These are phyloP conservation scores for Netelia inedita DNA, from an alignment of 2,888 invertebrate species.

Conservation along the genomic window DNA sequence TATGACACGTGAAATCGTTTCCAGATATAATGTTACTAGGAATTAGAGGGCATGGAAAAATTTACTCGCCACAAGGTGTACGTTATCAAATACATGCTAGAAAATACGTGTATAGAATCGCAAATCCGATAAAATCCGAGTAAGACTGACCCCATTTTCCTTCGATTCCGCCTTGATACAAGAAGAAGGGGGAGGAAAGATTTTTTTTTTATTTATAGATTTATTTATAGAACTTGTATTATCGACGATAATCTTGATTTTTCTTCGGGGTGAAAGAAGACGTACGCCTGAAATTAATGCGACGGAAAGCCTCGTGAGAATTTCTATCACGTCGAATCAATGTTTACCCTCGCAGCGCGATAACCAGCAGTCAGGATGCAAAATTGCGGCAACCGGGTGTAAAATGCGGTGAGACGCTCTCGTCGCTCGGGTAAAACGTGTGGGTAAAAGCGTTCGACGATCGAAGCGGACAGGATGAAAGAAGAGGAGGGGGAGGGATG, in stretches of 20 bases:
- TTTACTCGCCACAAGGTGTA: conserved; percentile 72
- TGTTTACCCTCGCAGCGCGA: conserved; percentile 42
- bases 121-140: conserved; percentile 7
- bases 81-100: conserved; percentile 49
- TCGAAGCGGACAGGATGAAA: conserved; percentile 27
- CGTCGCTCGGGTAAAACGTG: conserved; percentile 39
- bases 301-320: conserved; percentile 11
- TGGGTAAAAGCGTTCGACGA: conserved; percentile 19
- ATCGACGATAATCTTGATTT: too few relatives aligned
- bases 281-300: conserved; percentile 62
- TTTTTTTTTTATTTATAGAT: too few relatives aligned
- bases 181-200: too few relatives aligned
- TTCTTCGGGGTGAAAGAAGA: conserved; percentile 47
- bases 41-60: conserved; percentile 74
- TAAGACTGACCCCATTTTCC: neutral
- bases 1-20: conserved; percentile 82
- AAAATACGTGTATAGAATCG: neutral
- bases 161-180: neutral
- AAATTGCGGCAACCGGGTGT: conserved; percentile 47
- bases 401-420: conserved; percentile 25
- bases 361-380: conserved; percentile 37
- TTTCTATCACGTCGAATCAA: conserved; percentile 44
- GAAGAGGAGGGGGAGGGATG: conserved; percentile 1
- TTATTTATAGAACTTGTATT: too few relatives aligned
- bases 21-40: conserved; percentile 80